These are phyloP conservation scores for Pocillopora damicornis DNA, from an alignment of 64 coral and sea anemone genomes.

Conservation along the genomic window DNA sequence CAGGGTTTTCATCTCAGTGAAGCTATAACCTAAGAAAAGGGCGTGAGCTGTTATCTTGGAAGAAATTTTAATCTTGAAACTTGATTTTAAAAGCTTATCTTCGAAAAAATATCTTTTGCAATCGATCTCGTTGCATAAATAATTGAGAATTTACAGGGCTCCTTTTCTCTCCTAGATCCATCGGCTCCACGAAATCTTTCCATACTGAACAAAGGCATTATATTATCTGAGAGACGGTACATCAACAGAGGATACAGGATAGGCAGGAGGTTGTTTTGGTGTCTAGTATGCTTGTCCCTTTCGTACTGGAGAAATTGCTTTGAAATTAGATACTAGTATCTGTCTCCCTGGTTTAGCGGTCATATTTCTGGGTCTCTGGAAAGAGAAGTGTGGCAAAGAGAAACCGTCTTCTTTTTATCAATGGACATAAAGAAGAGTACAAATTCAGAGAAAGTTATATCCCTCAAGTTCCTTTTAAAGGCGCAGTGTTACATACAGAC, in stretches of 20 bases:
- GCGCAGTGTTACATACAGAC: neutral
- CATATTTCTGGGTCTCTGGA: too few species aligned
- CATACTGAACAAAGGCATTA: neutral
- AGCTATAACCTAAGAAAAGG: neutral
- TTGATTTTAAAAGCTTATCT: neutral
- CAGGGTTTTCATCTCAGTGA: neutral
- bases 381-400: too few species aligned
- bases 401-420: too few species aligned
- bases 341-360: too few species aligned
- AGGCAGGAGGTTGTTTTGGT: too few species aligned
- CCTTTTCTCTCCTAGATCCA: neutral
- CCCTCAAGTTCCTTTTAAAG: neutral
- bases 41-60: constrained; percentile 2
- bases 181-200: neutral
- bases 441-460: neutral
- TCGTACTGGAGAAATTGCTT: too few species aligned
- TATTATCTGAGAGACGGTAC: neutral
- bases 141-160: neutral
- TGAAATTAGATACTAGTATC: too few species aligned
- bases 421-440: neutral
- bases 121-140: neutral
- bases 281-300: too few species aligned
- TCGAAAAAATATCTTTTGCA: constrained; percentile 1
- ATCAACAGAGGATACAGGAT: neutral
- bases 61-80: neutral